These are phyloP conservation scores for Daboia siamensis DNA, from an alignment of 2,113 vertebrate genomes.

Conservation along the genomic window DNA sequence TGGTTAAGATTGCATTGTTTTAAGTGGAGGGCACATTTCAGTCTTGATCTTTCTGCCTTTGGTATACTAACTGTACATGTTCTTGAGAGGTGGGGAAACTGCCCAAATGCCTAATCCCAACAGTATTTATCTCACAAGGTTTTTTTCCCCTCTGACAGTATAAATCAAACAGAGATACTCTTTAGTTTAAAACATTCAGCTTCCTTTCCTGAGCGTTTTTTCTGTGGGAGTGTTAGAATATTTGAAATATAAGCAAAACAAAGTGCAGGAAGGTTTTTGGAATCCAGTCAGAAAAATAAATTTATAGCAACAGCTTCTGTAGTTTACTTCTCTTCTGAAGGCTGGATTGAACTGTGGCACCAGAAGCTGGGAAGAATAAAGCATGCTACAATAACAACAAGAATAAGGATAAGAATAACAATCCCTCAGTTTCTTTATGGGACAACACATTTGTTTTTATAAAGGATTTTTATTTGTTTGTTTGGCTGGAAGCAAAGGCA, in stretches of 20 bases:
- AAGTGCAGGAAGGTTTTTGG: neutral
- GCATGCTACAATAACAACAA: neutral
- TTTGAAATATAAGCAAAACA: slow-evolving; percentile 54
- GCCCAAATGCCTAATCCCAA: neutral
- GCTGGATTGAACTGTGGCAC: slow-evolving; percentile 47
- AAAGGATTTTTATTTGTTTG: neutral
- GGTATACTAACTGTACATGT: neutral
- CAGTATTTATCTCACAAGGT: slow-evolving; percentile 35
- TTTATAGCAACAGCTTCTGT: neutral
- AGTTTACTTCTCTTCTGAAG: slow-evolving; percentile 55
- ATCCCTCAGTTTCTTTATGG: neutral
- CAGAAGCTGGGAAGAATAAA: slow-evolving; percentile 16
- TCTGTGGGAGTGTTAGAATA: neutral
- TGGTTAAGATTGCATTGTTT: accelerated
- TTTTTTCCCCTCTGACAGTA: slow-evolving; percentile 28
- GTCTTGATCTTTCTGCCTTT: neutral
- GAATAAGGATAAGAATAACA: accelerated
- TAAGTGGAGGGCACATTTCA: accelerated
- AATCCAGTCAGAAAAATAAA: slow-evolving; percentile 28
- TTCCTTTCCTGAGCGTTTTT: neutral
- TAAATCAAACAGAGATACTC: slow-evolving; percentile 38
- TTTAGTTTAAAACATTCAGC: slow-evolving; percentile 39
- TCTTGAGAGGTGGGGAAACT: neutral
- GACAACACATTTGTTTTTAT: neutral
- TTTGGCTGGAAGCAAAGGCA: accelerated